phyloP scores from a whole-genome alignment of 2,113 vertebrate genomes.

The Calonectris borealis region DNA sequence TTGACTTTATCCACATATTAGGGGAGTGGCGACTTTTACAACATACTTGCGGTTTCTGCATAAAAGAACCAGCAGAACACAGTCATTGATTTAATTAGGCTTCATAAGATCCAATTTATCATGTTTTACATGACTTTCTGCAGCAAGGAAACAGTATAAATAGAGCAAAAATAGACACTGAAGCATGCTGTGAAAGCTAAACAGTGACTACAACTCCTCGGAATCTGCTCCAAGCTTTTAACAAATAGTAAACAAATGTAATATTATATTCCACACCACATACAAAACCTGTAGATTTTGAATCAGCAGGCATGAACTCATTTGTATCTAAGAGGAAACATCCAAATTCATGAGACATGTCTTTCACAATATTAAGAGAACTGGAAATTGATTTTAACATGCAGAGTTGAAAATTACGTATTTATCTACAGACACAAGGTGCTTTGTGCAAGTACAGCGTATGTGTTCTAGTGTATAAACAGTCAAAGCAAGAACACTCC shows the following conservation, averaged over 20 bases:
- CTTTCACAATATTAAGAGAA: not conserved
- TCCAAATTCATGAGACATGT: not conserved
- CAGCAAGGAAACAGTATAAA: conserved; percentile 72
- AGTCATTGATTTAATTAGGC: conserved; percentile 78
- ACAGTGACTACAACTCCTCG: conserved; percentile 57
- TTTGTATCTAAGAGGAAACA: not conserved
- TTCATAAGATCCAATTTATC: conserved; percentile 75
- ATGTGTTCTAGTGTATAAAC: not conserved
- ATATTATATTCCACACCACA: not conserved
- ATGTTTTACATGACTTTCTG: conserved; percentile 76
- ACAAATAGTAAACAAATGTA: conserved; percentile 29
- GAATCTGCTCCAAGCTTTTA: conserved; percentile 57
- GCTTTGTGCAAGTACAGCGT: not conserved
- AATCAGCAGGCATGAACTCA: not conserved
- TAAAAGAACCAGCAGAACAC: conserved; percentile 71
- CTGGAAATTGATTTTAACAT: not conserved
- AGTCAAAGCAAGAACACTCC: not conserved
- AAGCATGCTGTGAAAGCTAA: conserved; percentile 68
- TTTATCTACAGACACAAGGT: not conserved
- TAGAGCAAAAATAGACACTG: conserved; percentile 72
- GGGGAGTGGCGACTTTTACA: conserved; percentile 78
- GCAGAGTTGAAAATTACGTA: not conserved
- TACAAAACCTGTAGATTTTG: not conserved
- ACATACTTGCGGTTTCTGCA: conserved; percentile 75
- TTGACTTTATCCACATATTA: conserved; percentile 75